Conservation (phyloP, 2,888 invertebrate species). For the Drosophila ochracea region DNA sequence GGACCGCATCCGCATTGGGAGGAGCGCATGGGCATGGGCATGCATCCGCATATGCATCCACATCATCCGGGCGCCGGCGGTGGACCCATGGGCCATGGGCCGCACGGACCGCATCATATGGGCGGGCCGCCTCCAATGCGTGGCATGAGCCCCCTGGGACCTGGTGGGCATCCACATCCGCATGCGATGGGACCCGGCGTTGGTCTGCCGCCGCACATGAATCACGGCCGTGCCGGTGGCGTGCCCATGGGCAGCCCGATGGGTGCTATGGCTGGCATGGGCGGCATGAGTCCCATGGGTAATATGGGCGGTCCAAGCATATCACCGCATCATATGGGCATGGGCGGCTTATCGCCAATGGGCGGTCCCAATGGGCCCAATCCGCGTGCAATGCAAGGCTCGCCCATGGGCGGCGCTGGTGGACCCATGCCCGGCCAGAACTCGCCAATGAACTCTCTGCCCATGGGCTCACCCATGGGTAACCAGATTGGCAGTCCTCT, state of each 20-base stretch:
- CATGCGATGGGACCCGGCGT: constrained; percentile 79
- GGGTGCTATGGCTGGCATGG: constrained; percentile 87
- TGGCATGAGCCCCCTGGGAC: constrained; percentile 85
- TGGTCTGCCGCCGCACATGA: constrained; percentile 84
- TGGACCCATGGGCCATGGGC: constrained; percentile 86
- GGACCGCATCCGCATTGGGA: constrained; percentile 84
- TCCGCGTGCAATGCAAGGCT: constrained; percentile 88
- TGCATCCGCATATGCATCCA: constrained; percentile 90
- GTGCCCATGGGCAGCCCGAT: constrained; percentile 86
- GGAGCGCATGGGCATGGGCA: constrained; percentile 86
- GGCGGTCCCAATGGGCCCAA: constrained; percentile 85
- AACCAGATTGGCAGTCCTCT: constrained; percentile 87
- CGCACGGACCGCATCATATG: constrained; percentile 87
- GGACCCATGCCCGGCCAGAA: constrained; percentile 87
- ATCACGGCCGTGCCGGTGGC: constrained; percentile 82
- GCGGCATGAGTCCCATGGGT: constrained; percentile 87
- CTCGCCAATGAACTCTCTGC: constrained; percentile 89
- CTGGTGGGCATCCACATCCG: constrained; percentile 78
- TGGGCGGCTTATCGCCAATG: constrained; percentile 87
- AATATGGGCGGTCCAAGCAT: constrained; percentile 85
- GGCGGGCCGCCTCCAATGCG: constrained; percentile 85
- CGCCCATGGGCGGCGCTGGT: constrained; percentile 87
- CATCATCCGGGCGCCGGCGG: constrained; percentile 87
- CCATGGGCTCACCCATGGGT: constrained; percentile 90
- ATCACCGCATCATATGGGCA: constrained; percentile 85